These are phyloP conservation scores for Salticus scenicus DNA, from an alignment of 2,888 invertebrate species.

Conservation along the genomic window DNA sequence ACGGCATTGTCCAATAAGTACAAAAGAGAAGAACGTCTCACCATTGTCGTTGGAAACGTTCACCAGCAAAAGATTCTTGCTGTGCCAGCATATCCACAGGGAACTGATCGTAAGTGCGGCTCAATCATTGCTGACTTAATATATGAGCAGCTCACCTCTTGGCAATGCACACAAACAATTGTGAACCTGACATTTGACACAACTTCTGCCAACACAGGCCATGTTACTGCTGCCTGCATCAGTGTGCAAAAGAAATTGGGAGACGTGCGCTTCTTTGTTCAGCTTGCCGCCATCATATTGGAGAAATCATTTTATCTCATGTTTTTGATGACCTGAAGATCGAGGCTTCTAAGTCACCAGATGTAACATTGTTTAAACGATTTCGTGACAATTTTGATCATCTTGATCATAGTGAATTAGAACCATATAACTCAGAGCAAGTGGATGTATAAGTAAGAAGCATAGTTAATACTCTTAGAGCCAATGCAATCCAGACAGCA, in stretches of 20 bases:
- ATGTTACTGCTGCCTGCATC: conserved; percentile 8
- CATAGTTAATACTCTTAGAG: background rate
- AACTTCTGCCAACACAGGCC: background rate
- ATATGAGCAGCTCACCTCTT: conserved; percentile 4
- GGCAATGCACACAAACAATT: background rate
- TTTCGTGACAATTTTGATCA: background rate
- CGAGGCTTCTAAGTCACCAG: conserved; percentile 10
- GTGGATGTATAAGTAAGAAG: background rate
- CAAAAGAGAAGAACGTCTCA: background rate
- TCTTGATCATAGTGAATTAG: conserved; percentile 4
- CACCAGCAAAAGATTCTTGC: conserved; percentile 10
- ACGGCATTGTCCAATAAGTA: conserved; percentile 1
- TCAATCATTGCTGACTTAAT: conserved; percentile 2
- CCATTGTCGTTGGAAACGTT: background rate
- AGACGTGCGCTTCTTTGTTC: background rate
- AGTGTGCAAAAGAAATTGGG: background rate
- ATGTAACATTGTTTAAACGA: conserved; percentile 9
- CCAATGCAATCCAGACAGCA: conserved; percentile 15
- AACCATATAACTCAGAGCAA: background rate
- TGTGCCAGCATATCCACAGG: background rate
- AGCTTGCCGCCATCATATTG: conserved; percentile 13
- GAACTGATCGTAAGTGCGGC: background rate
- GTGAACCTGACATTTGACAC: background rate
- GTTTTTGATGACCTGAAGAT: conserved; percentile 5
- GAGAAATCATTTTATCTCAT: conserved; percentile 18